Conservation (phyloP, 2,888 invertebrate species). For the Leucophora obtusa region DNA sequence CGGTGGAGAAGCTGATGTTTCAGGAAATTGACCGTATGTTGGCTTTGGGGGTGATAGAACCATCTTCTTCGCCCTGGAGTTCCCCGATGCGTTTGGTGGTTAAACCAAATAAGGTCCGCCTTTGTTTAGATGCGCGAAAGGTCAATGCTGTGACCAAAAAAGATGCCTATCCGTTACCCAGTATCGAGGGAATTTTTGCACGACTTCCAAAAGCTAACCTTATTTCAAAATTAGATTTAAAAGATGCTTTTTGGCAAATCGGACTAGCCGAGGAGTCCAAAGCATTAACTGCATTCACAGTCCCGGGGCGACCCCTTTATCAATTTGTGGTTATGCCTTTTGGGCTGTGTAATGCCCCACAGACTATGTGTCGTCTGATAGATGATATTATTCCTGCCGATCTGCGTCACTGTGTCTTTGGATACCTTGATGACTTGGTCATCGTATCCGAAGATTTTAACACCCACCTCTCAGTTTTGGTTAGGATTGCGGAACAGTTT, state of each 20-base stretch:
- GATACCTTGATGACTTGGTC: conserved; percentile 53
- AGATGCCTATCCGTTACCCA: conserved; percentile 23
- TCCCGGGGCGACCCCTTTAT: conserved; percentile 58
- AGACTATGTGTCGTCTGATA: conserved; percentile 33
- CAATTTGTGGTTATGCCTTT: conserved; percentile 60
- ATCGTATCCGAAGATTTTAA: conserved; percentile 51
- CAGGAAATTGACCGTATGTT: conserved; percentile 71
- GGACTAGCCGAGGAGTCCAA: conserved; percentile 18
- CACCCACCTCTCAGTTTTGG: conserved; percentile 19
- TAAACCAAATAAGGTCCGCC: conserved; percentile 32
- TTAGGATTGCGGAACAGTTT: conserved; percentile 28
- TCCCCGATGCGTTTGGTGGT: conserved; percentile 27
- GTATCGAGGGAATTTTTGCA: conserved; percentile 23
- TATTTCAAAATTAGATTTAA: conserved; percentile 23
- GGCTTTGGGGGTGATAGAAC: conserved; percentile 45
- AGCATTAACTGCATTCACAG: conserved; percentile 31
- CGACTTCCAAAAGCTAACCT: conserved; percentile 33
- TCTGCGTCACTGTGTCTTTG: conserved; percentile 49
- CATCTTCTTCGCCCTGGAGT: conserved; percentile 8
- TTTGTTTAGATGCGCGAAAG: conserved; percentile 23
- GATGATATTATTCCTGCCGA: conserved; percentile 42
- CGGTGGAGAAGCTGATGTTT: conserved; percentile 50
- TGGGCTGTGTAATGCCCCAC: conserved; percentile 46
- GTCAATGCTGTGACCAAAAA: conserved; percentile 4
- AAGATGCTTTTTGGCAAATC: conserved; percentile 26